Conservation (phyloP, 1,140 invertebrate species). For the Chionoecetes opilio region DNA sequence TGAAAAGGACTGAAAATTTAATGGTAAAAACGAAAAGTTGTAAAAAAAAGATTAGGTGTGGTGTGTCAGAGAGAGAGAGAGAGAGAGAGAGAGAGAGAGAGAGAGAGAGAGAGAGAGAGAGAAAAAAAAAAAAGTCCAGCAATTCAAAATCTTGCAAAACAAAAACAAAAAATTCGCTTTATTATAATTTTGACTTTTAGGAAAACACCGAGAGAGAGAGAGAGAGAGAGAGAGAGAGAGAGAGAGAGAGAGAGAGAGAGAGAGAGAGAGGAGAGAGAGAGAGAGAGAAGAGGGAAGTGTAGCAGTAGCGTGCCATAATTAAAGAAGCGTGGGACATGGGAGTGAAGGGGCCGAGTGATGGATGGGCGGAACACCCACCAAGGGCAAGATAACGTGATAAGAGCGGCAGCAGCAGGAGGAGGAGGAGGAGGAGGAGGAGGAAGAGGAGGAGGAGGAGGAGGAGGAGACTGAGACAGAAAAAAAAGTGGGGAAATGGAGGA, state of each 20-base stretch:
- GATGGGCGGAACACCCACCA: conserved; percentile 56
- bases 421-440: neutral
- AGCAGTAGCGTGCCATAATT: conserved; percentile 54
- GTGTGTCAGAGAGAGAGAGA: no score
- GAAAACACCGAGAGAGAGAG: neutral
- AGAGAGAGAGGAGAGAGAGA: neutral
- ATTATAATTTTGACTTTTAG: no score
- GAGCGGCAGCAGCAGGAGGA: neutral
- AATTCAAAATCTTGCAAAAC: no score
- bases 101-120: no score
- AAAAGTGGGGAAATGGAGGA: neutral
- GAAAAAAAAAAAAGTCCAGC: no score
- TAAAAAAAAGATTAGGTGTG: no score
- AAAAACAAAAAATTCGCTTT: no score
- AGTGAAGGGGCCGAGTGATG: conserved; percentile 49
- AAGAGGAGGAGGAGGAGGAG: neutral
- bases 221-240: conserved; percentile 38
- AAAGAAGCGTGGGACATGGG: conserved; percentile 51
- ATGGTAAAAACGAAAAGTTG: no score
- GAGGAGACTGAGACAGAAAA: neutral
- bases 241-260: conserved; percentile 29
- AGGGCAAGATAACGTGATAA: conserved; percentile 52
- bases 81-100: no score
- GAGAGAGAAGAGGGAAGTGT: neutral
- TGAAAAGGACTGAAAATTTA: neutral